Percentiles rank a stretch among this genome's conserved stretches.
Evolutionary conservation across 1,140 invertebrate genomes (phyloP).

Genomic region (Drosophila willistoni): DNA sequence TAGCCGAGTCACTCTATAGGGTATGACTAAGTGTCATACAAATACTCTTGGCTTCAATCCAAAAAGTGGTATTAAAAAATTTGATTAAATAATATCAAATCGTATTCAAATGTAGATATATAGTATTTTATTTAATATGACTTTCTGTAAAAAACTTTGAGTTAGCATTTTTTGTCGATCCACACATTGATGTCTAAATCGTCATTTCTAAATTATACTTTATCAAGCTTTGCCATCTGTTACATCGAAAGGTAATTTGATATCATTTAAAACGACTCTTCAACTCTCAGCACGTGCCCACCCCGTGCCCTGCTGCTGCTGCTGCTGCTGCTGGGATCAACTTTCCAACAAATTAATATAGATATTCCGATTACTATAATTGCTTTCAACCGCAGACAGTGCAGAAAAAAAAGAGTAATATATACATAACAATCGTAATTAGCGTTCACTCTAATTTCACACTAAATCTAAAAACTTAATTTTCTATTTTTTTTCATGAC

Average conservation of each 20-base stretch:
- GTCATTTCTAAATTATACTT: neutral
- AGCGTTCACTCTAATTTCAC: conserved; percentile 48
- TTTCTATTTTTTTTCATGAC: conserved; percentile 36
- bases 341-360: conserved; percentile 9
- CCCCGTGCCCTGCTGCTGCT: neutral
- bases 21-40: no score
- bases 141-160: no score
- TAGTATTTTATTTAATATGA: no score
- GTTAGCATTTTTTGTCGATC: no score
- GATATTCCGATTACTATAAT: conserved; percentile 35
- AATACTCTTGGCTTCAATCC: no score
- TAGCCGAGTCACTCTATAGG: no score
- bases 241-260: neutral
- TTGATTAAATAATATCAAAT: no score
- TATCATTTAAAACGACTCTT: neutral
- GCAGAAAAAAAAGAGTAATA: neutral
- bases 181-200: neutral
- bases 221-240: neutral
- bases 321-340: no score
- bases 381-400: neutral
- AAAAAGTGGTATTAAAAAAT: no score
- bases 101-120: no score
- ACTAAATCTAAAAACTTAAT: conserved; percentile 56
- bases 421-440: conserved; percentile 11
- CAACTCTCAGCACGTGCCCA: neutral